Base-by-base conservation (phyloP, 2,888 invertebrate genomes). In the Hipparchia sbordonii region DNA sequence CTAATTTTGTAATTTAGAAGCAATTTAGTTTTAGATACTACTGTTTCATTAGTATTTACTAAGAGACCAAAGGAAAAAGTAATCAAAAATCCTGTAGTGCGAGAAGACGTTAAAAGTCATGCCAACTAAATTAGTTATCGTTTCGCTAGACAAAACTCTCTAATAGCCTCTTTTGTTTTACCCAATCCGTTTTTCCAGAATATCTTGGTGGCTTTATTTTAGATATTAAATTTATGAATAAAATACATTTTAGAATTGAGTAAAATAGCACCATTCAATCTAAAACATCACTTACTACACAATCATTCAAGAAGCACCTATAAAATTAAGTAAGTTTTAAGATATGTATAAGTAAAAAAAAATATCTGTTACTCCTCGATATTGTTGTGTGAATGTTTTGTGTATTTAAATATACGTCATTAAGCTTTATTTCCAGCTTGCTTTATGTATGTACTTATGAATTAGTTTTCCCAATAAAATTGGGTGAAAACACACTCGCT, bases 221-320 rank as follows among this genome's bases (percentile, higher is more conserved):
- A 51, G 13, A 13, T n/a, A 46, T 39, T 12, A 12, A 13, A 45
- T 46, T n/a, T 56, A 57, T 46, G 8, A 57, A 51, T 68, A 59
- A 39, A 59, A 45, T n/a, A 71, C n/a, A 33, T 23, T 66, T 33
- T 48, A 33, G 70, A 71, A 74, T 72, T 77, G 76, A 74, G 74
- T 76, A 75, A 77, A 77, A 75, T 70, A 77, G 73, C 68, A 23
- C 10, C 57, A 45, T 65, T 67, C 33, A 59, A 54, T 67, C 76
- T 76, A 76, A 66, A 61, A 76, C 76, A 74, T 74, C 60, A 76
- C 76, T 8, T 65, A 78, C 78, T 80, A 81, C 86, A 88, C 86
- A 86, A 77, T 83, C 89, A 89, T 87, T 82, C 85, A 86, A 81
- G 82, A 89, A 89, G 89, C 86, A 75, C 82, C 84, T 86, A 85